Conservation (phyloP, 1,140 invertebrate species). For the Condylostylus longicornis region DNA sequence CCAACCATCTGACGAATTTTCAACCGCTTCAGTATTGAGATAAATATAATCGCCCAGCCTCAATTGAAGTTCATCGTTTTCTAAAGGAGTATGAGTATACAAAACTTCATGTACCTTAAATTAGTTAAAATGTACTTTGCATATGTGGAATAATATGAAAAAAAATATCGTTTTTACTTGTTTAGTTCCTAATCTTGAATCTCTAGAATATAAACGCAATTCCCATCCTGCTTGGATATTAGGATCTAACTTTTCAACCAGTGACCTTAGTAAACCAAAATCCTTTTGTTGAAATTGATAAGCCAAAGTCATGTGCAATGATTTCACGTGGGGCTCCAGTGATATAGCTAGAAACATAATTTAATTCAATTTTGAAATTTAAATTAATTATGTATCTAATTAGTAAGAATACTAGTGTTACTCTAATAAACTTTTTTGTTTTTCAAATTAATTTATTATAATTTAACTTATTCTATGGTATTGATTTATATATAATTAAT, state of each 20-base stretch:
- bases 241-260: conserved; percentile 56
- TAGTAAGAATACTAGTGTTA: too few relatives aligned
- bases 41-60: conserved; percentile 75
- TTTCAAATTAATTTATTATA: too few relatives aligned
- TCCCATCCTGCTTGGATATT: conserved; percentile 60
- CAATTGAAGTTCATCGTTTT: conserved; percentile 71
- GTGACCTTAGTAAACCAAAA: conserved; percentile 51
- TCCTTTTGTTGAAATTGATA: conserved; percentile 67
- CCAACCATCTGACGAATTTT: conserved; percentile 67
- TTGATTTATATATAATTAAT: too few relatives aligned
- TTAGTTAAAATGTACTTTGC: not conserved
- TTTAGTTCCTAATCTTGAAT: conserved; percentile 54
- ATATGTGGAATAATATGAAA: not conserved
- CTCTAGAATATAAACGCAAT: conserved; percentile 69
- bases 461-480: too few relatives aligned
- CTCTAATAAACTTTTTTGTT: too few relatives aligned
- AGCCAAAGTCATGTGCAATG: conserved; percentile 71
- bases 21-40: conserved; percentile 54
- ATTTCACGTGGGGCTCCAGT: conserved; percentile 63
- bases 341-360: conserved; percentile 44
- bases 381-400: too few relatives aligned
- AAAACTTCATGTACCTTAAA: conserved; percentile 61
- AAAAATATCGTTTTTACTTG: conserved; percentile 39
- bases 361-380: too few relatives aligned
- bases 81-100: conserved; percentile 57